phyloP scores from a whole-genome alignment of 2,888 invertebrate species.

The Macrostomum cliftonense region DNA sequence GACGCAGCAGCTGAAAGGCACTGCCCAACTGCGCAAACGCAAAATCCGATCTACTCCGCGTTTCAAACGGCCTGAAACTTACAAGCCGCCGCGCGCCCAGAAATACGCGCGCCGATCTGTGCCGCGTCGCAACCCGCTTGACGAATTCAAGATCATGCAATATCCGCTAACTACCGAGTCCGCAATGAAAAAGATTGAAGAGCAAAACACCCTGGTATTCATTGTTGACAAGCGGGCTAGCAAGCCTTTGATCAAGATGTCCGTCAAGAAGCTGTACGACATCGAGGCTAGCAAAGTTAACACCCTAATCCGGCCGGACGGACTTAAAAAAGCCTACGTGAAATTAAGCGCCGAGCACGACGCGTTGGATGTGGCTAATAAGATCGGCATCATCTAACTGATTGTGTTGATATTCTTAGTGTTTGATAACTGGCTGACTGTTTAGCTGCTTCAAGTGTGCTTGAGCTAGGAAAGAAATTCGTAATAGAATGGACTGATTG shows the following conservation, averaged over 20 bases:
- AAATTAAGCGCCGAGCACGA: constrained; percentile 89
- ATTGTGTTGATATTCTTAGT: too few relatives aligned
- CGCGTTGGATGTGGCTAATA: constrained; percentile 97
- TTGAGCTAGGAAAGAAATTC: too few relatives aligned
- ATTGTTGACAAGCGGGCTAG: constrained; percentile 84
- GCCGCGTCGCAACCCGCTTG: constrained; percentile 77
- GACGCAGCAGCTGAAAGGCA: constrained; percentile 65
- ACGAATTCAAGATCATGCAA: constrained; percentile 91
- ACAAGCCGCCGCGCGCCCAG: constrained; percentile 69
- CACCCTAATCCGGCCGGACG: constrained; percentile 87
- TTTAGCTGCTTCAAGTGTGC: too few relatives aligned
- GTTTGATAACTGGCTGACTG: too few relatives aligned
- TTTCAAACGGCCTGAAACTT: constrained; percentile 81
- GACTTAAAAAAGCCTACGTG: constrained; percentile 97
- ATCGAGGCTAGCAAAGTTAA: constrained; percentile 96
- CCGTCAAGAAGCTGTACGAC: constrained; percentile 91
- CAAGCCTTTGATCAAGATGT: constrained; percentile 85
- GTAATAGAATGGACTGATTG: too few relatives aligned
- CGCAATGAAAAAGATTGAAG: constrained; percentile 99
- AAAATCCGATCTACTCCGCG: constrained; percentile 85
- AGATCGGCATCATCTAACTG: constrained; percentile 25
- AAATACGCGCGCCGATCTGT: constrained; percentile 87
- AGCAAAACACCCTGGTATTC: constrained; percentile 96
- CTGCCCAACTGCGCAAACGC: constrained; percentile 63
- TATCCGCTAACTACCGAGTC: constrained; percentile 96